Evolutionary conservation across 1,140 invertebrate genomes (phyloP), one percentile per base, ranked within the genome.

Genomic region (Muscidifurax raptorellus): DNA sequence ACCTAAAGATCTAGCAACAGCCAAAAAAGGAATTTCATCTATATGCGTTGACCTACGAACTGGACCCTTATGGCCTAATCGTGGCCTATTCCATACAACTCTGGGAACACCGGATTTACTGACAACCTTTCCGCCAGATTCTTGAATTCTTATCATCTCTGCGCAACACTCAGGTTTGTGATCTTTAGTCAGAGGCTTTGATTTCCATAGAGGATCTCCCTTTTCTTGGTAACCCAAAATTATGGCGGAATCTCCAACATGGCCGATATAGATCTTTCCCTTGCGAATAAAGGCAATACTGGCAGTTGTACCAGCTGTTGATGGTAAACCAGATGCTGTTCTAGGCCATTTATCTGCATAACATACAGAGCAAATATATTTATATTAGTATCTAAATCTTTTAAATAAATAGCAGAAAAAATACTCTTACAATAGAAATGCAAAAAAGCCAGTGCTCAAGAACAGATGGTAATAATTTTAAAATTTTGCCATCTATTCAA

Each of bases 231-330:
- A 96, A 36, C 98, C 98, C 67, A 99, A 94, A 30, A 98, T 96
- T 89, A 99, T 98, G 22, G 96, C 97, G 0, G 98, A 99, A 92
- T 99, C 99, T 27, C 99, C 99, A 44, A 99, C 98, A 95, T 99
- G 99, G 25, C 98, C 98, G 79, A 98, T 97, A 90, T 99, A 99
- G 82, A 99, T 96, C 93, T 99, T 99, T 25, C 97, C 97, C 88
- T 97, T 95, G 85, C 98, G 95, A 89, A 99, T 98, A 91, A 99
- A 99, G 2, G 97, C 98, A 83, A 99, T 95, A 89, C 97, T 99
- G 25, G 98, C 98, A 15, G 99, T 99, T 18, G 98, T 99, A 3
- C 98, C 98, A 0, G 98, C 98, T 5, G 99, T 99, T 89, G 98
- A 99, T 5, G 98, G 97, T 80, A 98, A 94, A 59, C 98, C 98